Percentiles rank a stretch among this genome's conserved stretches.
phyloP scores from a whole-genome alignment of 1,140 invertebrate genomes.

The Drosophila simulans region DNA sequence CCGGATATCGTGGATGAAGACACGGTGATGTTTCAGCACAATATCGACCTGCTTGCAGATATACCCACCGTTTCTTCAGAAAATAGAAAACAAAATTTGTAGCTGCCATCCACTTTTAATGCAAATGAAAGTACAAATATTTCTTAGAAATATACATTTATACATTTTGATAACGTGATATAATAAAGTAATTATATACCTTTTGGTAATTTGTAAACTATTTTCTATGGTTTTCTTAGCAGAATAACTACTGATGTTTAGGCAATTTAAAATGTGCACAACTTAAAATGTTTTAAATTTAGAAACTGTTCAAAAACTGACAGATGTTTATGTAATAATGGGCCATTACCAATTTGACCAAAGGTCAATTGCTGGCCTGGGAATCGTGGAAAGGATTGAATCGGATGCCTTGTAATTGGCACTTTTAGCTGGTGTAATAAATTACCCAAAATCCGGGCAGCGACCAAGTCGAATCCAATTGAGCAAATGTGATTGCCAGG shows the following conservation, averaged over 20 bases:
- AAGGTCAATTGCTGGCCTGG: conserved; percentile 4
- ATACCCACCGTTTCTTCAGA: neutral
- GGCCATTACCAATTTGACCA: conserved; percentile 8
- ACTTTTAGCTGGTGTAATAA: conserved; percentile 38
- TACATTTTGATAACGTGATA: too few species aligned
- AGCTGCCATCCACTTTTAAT: too few species aligned
- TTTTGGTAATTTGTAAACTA: neutral
- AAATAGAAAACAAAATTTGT: neutral
- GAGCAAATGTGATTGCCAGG: conserved; percentile 59
- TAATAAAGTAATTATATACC: neutral
- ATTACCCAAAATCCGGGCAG: conserved; percentile 36
- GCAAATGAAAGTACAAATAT: neutral
- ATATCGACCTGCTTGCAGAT: conserved; percentile 13
- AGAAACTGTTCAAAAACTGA: neutral
- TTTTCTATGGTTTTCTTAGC: neutral
- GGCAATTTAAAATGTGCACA: neutral
- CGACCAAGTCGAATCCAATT: conserved; percentile 60
- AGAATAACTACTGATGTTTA: neutral
- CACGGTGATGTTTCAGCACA: neutral
- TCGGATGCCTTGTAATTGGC: conserved; percentile 28
- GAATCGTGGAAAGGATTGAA: conserved; percentile 8
- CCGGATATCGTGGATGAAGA: conserved; percentile 9
- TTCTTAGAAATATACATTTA: too few species aligned
- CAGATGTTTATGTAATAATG: neutral
- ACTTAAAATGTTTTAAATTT: neutral